Evolutionary conservation across 2,113 vertebrate genomes (phyloP), one percentile per base, ranked within the genome.

Genomic region (Sinocyclocheilus anophthalmus): DNA sequence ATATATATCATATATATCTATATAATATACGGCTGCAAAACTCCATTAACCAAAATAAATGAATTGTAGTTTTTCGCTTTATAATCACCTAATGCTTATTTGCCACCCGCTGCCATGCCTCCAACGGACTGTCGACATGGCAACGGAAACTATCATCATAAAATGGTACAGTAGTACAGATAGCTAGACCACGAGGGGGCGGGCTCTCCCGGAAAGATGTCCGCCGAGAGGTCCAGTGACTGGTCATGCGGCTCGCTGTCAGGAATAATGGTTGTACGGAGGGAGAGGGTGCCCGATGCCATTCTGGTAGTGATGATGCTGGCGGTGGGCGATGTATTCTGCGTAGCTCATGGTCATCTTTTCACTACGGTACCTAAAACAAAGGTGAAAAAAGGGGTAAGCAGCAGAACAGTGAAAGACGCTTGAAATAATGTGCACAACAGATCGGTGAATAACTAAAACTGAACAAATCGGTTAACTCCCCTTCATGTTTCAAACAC

Each of bases 61-160:
- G 78, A 84, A 59, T 70, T 70, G 78, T 90, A 89, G 91, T 87
- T 93, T 93, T 95, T 95, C 92, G 61, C 63, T 94, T 94, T 94
- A 91, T 92, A 92, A 96, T 93, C 94, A 90, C 88, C 91, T 90
- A 88, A 93, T 90, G 92, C 93, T 94, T 93, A 84, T 93, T 95
- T 96, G 94, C 95, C 96, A 94, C 95, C 98, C 98, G 98, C 97
- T 99, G 97, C 97, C 97, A 97, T 80, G 96, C 94, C 93, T 94
- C 94, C 93, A 93, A 94, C 93, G 83, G 93, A 94, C 93, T 91
- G 93, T 92, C 94, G 94, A 89, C 96, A 95, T 92, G 96, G 96
- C 97, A 99, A 99, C 97, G 97, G 98, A 99, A 98, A 98, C 97
- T 97, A 99, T 97, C 97, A 99, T 99, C 98, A 99, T 99, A 99